Evolutionary conservation across 1,140 invertebrate genomes (phyloP), one percentile per base, ranked within the genome.

Genomic region (Laodelphax striatellus): DNA sequence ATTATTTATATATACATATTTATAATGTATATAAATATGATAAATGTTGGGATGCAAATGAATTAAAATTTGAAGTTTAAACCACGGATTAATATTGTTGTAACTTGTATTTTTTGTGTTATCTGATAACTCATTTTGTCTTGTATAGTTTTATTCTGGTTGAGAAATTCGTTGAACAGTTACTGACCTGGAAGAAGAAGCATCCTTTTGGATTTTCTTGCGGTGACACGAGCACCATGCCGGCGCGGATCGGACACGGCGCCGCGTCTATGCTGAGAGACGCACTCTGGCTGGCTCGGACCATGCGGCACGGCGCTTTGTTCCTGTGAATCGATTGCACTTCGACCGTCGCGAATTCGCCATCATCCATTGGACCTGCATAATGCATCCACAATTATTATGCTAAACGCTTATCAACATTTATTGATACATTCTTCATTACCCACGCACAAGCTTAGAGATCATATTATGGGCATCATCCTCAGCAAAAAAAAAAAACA

Each of bases 291-390:
- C 92, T 92, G 1, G 94, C 91, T 58, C 87, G 79, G 5, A 95
- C 93, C 16, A 86, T 73, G 55, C 90, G 79, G 69, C 91, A 94
- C 0, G 92, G 89, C 0, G 92, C 86, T 65, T 94, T 86, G 73
- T 97, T 94, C 9, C 94, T 75, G 74, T 97, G 92, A 41, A 97
- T 83, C 24, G 90, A 92, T 46, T 85, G 82, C 3, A 97, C 87
- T 52, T 76, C 80, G 0, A 90, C 89, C 4, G 82, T 77, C 52
- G 81, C 78, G 74, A 96, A 97, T 52, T 81, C 80, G 8, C 94
- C 94, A 71, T 86, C 80, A 50, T 88, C 84, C 62, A 89, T 73
- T 1, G 93, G 92, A n/a, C 94, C 93, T 68, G 68, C 5, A 60
- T 3, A 54, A 54, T 28, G 28, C 21, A 31, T 2, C 11, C n/a